Evolutionary conservation across 2,113 vertebrate species (phyloP).

Genomic region (Xiphophorus maculatus): DNA sequence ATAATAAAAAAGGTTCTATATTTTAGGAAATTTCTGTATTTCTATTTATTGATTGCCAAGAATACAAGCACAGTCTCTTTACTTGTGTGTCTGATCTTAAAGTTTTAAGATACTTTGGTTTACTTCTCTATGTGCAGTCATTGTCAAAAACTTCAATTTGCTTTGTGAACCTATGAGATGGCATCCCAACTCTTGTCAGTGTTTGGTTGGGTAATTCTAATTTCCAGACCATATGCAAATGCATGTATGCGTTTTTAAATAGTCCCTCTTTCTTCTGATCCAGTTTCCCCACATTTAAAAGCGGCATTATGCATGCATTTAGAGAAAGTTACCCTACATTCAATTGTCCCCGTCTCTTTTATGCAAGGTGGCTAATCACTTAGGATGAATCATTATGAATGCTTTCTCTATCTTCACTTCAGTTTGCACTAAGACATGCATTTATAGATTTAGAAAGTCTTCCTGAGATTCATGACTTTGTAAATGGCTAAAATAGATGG

Average conservation of each 20-base stretch:
- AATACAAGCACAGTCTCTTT: not conserved
- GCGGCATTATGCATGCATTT: too few relatives aligned
- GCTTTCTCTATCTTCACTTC: too few relatives aligned
- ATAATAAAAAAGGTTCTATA: not conserved
- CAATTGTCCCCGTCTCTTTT: too few relatives aligned
- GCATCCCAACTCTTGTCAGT: not conserved
- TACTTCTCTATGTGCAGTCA: not conserved
- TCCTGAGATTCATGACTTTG: not conserved
- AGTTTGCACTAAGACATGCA: not conserved
- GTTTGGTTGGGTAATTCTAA: not conserved
- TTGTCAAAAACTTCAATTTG: not conserved
- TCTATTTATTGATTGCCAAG: not conserved
- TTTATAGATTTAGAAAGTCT: too few relatives aligned
- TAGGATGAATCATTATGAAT: too few relatives aligned
- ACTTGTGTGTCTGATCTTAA: not conserved
- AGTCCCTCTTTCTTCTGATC: not conserved
- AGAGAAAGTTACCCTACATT: too few relatives aligned
- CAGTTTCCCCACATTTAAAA: too few relatives aligned
- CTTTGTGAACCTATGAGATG: too few relatives aligned
- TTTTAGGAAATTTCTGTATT: not conserved
- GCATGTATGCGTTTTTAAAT: not conserved
- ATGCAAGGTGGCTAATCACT: too few relatives aligned
- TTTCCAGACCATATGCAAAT: too few relatives aligned
- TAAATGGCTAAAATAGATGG: not conserved
- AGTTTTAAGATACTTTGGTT: not conserved